Evolutionary conservation across 2,797 vertebrate species (phyloP).

Genomic region (Lithobates pipiens): DNA sequence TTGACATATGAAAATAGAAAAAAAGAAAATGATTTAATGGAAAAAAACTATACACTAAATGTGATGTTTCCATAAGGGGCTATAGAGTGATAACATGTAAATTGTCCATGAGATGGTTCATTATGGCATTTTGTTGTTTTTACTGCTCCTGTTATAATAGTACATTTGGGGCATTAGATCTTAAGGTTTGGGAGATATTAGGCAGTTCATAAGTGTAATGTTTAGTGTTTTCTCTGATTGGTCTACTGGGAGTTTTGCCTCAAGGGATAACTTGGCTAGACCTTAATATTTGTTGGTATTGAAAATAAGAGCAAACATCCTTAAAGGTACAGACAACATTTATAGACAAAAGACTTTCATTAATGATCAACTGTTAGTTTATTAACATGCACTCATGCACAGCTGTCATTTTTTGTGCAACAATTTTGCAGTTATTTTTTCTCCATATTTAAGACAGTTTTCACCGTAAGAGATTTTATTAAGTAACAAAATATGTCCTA

Average conservation of each 20-base stretch:
- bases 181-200: slow-evolving; percentile 62
- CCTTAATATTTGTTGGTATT: slow-evolving; percentile 61
- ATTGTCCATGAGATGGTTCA: background rate
- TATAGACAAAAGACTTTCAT: slow-evolving; percentile 75
- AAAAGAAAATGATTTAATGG: too few species aligned
- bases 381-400: slow-evolving; percentile 54
- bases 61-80: too few species aligned
- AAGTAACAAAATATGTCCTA: too few species aligned
- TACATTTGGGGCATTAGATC: slow-evolving; percentile 55
- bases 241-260: slow-evolving; percentile 68
- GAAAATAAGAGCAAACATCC: slow-evolving; percentile 61
- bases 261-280: slow-evolving; percentile 68
- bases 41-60: too few species aligned
- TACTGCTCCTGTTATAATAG: slow-evolving; percentile 58
- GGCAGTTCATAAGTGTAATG: slow-evolving; percentile 40
- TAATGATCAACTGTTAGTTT: slow-evolving; percentile 73
- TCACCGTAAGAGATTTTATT: too few species aligned
- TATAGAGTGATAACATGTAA: background rate
- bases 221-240: slow-evolving; percentile 68
- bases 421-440: background rate
- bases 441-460: too few species aligned
- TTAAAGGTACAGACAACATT: slow-evolving; percentile 63
- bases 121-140: slow-evolving; percentile 64
- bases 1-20: too few species aligned
- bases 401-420: background rate